Evolutionary conservation across 2,797 vertebrate species (phyloP).

Genomic region (Falco berigora): DNA sequence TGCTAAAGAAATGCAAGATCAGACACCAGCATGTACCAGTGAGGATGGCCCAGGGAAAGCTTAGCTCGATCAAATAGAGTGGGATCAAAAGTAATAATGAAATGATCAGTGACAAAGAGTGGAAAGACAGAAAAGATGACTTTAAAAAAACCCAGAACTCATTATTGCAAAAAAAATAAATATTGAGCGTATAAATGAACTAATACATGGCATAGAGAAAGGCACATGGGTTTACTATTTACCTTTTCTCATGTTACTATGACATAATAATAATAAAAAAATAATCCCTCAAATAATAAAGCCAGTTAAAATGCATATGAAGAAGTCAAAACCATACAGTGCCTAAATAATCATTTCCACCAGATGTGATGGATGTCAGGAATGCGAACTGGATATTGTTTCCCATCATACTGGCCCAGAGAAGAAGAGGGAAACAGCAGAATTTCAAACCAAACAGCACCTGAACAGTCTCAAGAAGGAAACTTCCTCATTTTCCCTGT

Average conservation of each 20-base stretch:
- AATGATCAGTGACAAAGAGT: neutral
- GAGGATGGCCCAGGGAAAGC: too few relatives aligned
- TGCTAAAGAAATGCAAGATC: neutral
- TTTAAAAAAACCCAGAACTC: neutral
- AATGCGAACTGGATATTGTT: rapidly evolving
- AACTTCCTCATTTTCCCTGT: neutral
- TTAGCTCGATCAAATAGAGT: neutral
- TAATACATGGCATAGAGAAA: rapidly evolving
- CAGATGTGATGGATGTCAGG: rapidly evolving
- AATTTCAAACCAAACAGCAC: neutral
- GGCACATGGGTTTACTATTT: neutral
- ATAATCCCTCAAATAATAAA: neutral
- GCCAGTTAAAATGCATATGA: rapidly evolving
- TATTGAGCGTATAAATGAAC: neutral
- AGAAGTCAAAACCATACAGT: neutral
- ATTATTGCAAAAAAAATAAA: neutral
- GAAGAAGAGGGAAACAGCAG: neutral
- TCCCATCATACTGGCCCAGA: rapidly evolving
- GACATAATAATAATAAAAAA: neutral
- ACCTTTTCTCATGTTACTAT: neutral
- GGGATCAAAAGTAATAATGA: neutral
- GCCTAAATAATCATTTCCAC: neutral
- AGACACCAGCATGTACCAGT: too few relatives aligned
- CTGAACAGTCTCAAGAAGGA: neutral
- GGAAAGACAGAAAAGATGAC: neutral